phyloP scores from a whole-genome alignment of 92 coral and sea anemone species.

The Palythoa grandiflora region DNA sequence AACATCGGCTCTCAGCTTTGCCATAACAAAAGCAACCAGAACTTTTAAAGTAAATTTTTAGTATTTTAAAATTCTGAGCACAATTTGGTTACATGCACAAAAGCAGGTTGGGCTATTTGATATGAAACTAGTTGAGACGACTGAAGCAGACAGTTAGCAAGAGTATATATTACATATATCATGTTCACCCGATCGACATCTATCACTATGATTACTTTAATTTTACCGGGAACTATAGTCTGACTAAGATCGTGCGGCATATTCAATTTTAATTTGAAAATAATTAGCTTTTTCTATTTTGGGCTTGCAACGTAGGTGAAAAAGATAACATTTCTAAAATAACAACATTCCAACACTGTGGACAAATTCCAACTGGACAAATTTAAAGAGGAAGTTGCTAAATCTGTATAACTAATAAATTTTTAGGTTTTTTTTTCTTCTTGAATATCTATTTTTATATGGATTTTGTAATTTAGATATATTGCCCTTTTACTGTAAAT shows the following conservation, averaged over 20 bases:
- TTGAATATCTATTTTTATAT: constrained; percentile 28
- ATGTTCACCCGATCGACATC: constrained; percentile 14
- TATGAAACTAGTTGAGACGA: constrained; percentile 11
- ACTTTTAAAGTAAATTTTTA: background rate
- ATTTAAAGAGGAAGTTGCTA: constrained; percentile 41
- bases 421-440: constrained; percentile 24
- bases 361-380: background rate
- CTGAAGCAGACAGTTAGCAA: constrained; percentile 13
- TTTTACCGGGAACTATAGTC: constrained; percentile 13
- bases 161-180: background rate
- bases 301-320: too few species aligned
- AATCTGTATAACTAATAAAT: constrained; percentile 1
- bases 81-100: constrained; percentile 7
- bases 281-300: too few species aligned
- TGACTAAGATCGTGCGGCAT: constrained; percentile 14
- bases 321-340: constrained; percentile 12
- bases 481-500: too few species aligned
- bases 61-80: constrained; percentile 9
- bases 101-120: constrained; percentile 12
- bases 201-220: constrained; percentile 9
- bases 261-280: too few species aligned
- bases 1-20: constrained; percentile 13
- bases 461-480: constrained; percentile 36
- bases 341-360: constrained; percentile 40
- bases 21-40: constrained; percentile 3